Conservation (phyloP, 2,888 invertebrate species). For the Agonopterix arenella region DNA sequence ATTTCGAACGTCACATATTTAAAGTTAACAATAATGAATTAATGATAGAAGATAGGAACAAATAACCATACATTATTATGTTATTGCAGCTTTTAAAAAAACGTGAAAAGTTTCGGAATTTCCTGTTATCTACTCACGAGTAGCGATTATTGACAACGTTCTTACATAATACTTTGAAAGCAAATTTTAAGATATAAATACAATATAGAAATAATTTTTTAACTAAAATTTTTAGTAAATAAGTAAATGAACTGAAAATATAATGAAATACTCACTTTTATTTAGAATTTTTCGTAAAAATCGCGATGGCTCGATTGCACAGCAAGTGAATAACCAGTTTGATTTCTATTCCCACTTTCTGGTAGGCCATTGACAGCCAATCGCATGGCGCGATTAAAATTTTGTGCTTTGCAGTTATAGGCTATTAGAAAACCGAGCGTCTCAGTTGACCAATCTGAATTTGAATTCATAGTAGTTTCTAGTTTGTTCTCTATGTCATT, state of each 20-base stretch:
- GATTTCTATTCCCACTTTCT: constrained; percentile 12
- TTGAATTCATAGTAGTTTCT: no score
- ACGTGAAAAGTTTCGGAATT: background rate
- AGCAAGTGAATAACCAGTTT: constrained; percentile 22
- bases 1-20: background rate
- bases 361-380: background rate
- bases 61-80: background rate
- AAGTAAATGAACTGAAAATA: background rate
- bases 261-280: constrained; percentile 23
- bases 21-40: background rate
- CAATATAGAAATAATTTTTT: background rate
- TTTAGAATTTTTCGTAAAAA: constrained; percentile 14
- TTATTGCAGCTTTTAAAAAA: background rate
- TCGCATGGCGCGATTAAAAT: background rate
- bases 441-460: no score
- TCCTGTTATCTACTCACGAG: background rate
- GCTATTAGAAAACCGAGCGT: background rate
- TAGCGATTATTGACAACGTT: constrained; percentile 15
- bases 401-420: background rate
- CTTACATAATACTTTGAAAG: constrained; percentile 31
- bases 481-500: no score
- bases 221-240: background rate
- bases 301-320: constrained; percentile 7
- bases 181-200: constrained; percentile 1
- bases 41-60: background rate